Base-by-base conservation (phyloP, 2,797 vertebrate species). In the Falco berigora region DNA sequence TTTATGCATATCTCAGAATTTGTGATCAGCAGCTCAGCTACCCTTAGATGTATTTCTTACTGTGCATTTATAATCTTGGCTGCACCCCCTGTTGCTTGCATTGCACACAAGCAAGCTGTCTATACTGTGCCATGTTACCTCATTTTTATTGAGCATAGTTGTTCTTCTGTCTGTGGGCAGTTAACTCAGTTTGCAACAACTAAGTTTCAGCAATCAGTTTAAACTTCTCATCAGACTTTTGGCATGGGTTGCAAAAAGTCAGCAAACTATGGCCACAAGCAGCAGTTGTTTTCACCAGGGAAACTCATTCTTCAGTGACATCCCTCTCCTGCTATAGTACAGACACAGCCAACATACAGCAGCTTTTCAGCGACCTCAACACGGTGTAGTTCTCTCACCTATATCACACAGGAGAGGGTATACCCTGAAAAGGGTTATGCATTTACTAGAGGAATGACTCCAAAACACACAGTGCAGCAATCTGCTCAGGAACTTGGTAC, bases 391-490 rank as follows among this genome's bases (percentile, higher is more conserved):
- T 58, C 94, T 88, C 93, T 86, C 93, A 86, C 72, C 69, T 93
- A 1, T 76, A 50, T 59, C 34, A 30, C 73, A 77, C 18, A 75
- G 68, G 62, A 94, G 87, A 95, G 61, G 64, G 58, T 27, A 69
- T 21, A 61, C 72, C 80, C 88, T 47, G 40, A 47, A 53, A 79
- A 67, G 92, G 36, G n/a, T n/a, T n/a, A 92, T 86, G 87, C 46
- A 71, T 73, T 95, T 90, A 90, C 92, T 82, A 49, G 52, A 82
- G 92, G 86, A 96, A 95, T n/a, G 67, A 94, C 83, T 96, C 91
- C 90, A 96, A 94, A 96, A 90, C 64, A 95, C 74, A 90, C 92
- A 88, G 40, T 14, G 38, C 28, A 63, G 83, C 88, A 87, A 95
- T 52, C 77, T 87, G 77, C 61, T 90, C 74, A 47, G 82, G 56